These are phyloP conservation scores for Brachyrhaphis roseni DNA, from an alignment of 2,797 vertebrate species.

Conservation along the genomic window DNA sequence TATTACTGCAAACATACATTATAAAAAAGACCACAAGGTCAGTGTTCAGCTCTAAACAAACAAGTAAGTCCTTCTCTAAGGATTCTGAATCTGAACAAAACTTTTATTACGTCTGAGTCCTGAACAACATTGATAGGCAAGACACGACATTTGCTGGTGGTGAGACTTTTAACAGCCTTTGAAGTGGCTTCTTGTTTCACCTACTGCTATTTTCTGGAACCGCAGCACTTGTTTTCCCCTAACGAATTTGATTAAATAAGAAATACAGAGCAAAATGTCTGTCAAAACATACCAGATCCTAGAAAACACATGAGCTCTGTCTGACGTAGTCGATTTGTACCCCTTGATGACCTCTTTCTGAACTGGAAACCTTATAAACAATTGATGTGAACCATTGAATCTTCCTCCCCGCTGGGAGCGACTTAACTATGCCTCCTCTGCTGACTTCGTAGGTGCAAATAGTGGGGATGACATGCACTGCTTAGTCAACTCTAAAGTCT, in stretches of 20 bases:
- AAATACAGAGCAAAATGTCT: slow-evolving; percentile 20
- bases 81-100: not conserved
- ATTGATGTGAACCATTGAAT: slow-evolving; percentile 32
- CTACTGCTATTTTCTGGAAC: slow-evolving; percentile 2
- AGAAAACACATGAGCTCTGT: not conserved
- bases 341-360: slow-evolving; percentile 35
- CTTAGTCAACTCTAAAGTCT: slow-evolving; percentile 51
- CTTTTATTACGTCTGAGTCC: not conserved
- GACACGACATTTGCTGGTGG: not conserved
- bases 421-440: slow-evolving; percentile 39
- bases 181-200: not conserved
- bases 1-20: not conserved
- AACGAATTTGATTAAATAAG: not conserved
- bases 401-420: slow-evolving; percentile 23
- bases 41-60: not conserved
- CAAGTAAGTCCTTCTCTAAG: not conserved
- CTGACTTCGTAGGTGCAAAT: slow-evolving; percentile 55
- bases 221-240: slow-evolving; percentile 8
- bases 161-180: not conserved
- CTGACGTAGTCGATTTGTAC: slow-evolving; percentile 20
- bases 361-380: slow-evolving; percentile 43
- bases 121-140: not conserved
- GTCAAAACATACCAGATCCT: slow-evolving; percentile 21
- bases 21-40: not conserved
- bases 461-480: slow-evolving; percentile 33